Evolutionary conservation across 2,888 invertebrate species (phyloP).

Genomic region (Leucania comma): DNA sequence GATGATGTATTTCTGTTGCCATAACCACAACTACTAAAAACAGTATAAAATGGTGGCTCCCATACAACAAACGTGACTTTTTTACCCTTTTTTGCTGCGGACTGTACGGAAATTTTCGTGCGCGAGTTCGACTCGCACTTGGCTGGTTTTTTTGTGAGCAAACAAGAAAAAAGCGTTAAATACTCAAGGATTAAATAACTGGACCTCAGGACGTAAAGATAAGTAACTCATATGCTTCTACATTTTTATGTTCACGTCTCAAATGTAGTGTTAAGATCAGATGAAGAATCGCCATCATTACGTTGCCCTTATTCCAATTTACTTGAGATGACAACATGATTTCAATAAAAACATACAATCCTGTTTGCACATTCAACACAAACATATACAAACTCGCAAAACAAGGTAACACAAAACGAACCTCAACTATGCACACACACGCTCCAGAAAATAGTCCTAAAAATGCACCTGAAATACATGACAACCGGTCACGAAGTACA

Average conservation of each 20-base stretch:
- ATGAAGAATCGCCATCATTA: background rate
- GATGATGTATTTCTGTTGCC: too few species aligned
- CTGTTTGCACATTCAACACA: background rate
- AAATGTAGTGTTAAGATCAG: background rate
- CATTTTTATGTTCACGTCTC: background rate
- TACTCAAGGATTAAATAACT: too few species aligned
- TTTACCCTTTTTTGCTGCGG: too few species aligned
- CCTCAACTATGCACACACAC: background rate
- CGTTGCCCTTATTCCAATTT: background rate
- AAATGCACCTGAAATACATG: slow-evolving; percentile 41
- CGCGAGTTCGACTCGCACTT: too few species aligned
- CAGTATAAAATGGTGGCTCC: too few species aligned
- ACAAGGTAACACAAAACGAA: background rate
- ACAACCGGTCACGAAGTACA: slow-evolving; percentile 48
- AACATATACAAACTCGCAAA: background rate
- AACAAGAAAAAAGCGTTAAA: too few species aligned
- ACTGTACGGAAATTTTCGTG: too few species aligned
- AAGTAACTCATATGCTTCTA: background rate
- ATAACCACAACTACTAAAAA: too few species aligned
- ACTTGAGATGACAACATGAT: too few species aligned
- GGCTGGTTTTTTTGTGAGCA: background rate
- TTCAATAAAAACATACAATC: background rate
- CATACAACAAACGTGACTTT: too few species aligned
- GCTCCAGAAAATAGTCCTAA: slow-evolving; percentile 14
- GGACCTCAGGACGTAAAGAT: background rate